These are phyloP conservation scores for Limnephilus marmoratus DNA, from an alignment of 2,888 invertebrate species.

Conservation along the genomic window DNA sequence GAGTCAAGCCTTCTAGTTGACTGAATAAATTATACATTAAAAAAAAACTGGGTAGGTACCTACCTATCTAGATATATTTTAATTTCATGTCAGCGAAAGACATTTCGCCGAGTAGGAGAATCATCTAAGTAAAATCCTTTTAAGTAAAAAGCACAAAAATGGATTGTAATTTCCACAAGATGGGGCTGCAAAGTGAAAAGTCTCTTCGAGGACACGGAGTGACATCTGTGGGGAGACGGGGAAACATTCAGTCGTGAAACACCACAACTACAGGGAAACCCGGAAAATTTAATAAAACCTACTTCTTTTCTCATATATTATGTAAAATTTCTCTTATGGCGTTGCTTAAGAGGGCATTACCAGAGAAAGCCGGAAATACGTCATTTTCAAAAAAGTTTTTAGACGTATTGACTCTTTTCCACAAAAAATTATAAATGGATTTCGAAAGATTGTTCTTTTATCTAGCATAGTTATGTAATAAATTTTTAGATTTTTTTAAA, in stretches of 20 bases:
- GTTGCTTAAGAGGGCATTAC: no score
- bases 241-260: conserved; percentile 9
- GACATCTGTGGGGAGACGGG: conserved; percentile 29
- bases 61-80: not conserved
- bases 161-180: conserved; percentile 38
- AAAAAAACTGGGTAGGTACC: no score
- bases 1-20: no score
- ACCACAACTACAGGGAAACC: not conserved
- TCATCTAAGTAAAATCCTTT: conserved; percentile 12
- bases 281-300: not conserved
- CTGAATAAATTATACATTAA: not conserved
- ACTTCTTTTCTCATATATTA: no score
- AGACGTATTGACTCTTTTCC: no score
- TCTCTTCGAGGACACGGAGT: conserved; percentile 7
- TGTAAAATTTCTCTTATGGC: no score
- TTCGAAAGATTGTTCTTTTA: no score
- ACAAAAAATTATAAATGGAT: no score
- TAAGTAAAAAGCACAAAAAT: conserved; percentile 18
- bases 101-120: not conserved
- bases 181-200: conserved; percentile 27
- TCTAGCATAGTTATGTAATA: no score
- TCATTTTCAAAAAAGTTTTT: no score
- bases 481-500: no score
- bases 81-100: not conserved
- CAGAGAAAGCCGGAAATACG: no score